Conservation (phyloP, 2,797 vertebrate species). For the Tolypeutes matacus region DNA sequence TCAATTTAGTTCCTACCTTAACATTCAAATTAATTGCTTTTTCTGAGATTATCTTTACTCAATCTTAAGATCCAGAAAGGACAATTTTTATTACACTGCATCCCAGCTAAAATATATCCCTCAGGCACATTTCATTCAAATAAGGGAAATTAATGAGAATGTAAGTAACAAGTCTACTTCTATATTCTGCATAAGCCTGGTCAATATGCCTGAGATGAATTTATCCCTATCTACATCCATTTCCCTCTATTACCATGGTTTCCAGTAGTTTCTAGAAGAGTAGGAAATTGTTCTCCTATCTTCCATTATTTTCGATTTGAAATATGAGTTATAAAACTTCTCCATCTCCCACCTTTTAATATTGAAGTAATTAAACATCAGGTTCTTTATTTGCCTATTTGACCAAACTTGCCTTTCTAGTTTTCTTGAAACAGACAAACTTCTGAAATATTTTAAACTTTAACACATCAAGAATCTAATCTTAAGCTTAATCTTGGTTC, state of each 20-base stretch:
- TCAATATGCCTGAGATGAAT: not conserved
- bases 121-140: not conserved
- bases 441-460: constrained; percentile 35
- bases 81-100: not conserved
- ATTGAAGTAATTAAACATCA: not conserved
- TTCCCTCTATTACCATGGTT: not conserved
- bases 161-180: not conserved
- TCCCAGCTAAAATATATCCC: not conserved
- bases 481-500: not conserved
- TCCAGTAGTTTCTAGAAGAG: not conserved
- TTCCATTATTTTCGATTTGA: not conserved
- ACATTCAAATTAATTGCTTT: not conserved
- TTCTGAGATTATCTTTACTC: not conserved
- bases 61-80: not conserved
- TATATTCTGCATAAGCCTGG: not conserved
- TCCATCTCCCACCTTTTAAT: not conserved
- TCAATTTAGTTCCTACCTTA: not conserved
- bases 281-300: not conserved
- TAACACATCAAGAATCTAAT: not conserved
- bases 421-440: not conserved
- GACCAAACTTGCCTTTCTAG: not conserved
- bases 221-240: not conserved
- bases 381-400: not conserved
- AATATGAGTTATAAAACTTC: not conserved
- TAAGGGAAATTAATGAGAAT: not conserved